phyloP scores from a whole-genome alignment of 2,113 vertebrate genomes.

The Rousettus leschenaultii region DNA sequence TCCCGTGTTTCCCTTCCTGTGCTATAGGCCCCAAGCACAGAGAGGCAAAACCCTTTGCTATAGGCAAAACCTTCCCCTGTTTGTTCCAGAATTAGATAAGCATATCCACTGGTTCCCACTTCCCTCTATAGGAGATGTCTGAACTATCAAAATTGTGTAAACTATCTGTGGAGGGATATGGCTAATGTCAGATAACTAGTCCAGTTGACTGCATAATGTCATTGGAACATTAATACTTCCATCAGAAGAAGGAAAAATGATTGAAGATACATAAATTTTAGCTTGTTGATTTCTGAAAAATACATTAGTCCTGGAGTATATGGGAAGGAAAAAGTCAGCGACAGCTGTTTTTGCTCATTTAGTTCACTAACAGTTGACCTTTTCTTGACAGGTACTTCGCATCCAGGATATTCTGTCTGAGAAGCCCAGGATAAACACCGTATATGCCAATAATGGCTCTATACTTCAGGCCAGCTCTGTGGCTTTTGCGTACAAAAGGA shows the following conservation, averaged over 20 bases:
- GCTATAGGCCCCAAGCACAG: neutral
- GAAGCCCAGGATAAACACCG: constrained; percentile 84
- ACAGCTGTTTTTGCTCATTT: neutral
- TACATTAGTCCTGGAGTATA: neutral
- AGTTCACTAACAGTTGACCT: neutral
- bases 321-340: neutral
- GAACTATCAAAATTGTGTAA: neutral
- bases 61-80: neutral
- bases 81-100: neutral
- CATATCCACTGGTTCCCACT: neutral
- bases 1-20: neutral
- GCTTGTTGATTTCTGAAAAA: neutral
- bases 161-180: neutral
- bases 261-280: neutral
- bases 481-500: constrained; percentile 81
- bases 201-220: neutral
- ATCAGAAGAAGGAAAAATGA: neutral
- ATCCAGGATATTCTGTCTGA: constrained; percentile 88
- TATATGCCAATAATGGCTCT: constrained; percentile 87
- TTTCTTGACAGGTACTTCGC: constrained; percentile 83
- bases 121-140: neutral
- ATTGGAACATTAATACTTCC: neutral
- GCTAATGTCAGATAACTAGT: neutral
- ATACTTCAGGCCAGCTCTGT: constrained; percentile 88
- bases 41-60: neutral